These are phyloP conservation scores for Florisuga fusca DNA, from an alignment of 2,797 vertebrate species.

Conservation along the genomic window DNA sequence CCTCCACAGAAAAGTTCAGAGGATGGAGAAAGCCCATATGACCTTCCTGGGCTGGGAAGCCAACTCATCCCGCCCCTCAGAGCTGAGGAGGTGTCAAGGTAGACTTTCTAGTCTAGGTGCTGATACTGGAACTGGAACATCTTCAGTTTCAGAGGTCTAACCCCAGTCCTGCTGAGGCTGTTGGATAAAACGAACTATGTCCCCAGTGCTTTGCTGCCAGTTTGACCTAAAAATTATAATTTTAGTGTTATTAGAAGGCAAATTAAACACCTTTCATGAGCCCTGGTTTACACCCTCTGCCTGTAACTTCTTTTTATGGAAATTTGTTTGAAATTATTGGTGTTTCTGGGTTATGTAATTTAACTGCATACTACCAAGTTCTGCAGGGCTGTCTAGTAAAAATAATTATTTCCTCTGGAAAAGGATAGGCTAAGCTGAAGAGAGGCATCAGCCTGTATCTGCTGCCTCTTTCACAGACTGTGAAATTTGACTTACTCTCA, in stretches of 20 bases:
- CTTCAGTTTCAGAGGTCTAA: neutral
- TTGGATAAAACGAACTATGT: neutral
- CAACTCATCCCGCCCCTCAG: neutral
- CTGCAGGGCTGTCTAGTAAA: neutral
- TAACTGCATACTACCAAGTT: neutral
- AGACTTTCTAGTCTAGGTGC: neutral
- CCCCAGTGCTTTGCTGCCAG: neutral
- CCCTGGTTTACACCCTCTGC: neutral
- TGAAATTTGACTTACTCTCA: slow-evolving; percentile 29
- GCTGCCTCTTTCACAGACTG: slow-evolving; percentile 13
- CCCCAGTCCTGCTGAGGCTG: neutral
- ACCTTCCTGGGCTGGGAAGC: neutral
- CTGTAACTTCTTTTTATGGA: neutral
- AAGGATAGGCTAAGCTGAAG: neutral
- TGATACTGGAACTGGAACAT: neutral
- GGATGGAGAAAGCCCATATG: neutral
- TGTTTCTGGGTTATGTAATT: neutral
- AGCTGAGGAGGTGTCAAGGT: neutral
- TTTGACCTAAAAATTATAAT: neutral
- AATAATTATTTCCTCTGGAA: neutral
- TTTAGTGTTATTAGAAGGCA: neutral
- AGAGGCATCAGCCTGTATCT: neutral
- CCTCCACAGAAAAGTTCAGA: neutral
- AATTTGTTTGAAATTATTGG: neutral
- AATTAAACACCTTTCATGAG: neutral